These are phyloP conservation scores for Chaetorhynchus papuensis DNA, from an alignment of 2,113 vertebrate genomes.

Conservation along the genomic window DNA sequence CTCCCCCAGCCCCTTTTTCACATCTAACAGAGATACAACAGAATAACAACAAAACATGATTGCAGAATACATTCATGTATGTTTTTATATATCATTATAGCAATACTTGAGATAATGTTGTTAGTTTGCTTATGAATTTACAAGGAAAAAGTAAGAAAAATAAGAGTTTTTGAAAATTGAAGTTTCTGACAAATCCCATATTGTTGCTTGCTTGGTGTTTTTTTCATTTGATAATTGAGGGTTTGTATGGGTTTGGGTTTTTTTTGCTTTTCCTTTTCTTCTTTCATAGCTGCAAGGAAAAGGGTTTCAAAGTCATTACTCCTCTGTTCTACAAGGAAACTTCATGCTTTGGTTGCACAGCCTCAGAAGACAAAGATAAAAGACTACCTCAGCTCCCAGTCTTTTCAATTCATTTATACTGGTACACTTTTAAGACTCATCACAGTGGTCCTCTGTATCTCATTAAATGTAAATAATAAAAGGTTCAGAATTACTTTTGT, in stretches of 20 bases:
- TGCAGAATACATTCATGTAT: background rate
- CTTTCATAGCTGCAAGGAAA: background rate
- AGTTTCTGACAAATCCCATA: background rate
- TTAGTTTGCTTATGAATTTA: constrained; percentile 40
- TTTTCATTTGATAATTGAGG: background rate
- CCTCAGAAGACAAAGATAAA: background rate
- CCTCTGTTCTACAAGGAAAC: background rate
- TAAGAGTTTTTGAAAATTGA: background rate
- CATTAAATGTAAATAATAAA: background rate
- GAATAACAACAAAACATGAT: background rate
- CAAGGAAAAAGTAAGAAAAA: constrained; percentile 10
- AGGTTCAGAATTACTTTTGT: background rate
- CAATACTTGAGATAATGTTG: constrained; percentile 22
- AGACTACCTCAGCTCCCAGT: background rate
- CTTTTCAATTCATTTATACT: background rate
- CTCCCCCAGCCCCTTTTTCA: background rate
- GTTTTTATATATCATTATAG: background rate
- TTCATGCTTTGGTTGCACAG: background rate
- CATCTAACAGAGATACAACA: background rate
- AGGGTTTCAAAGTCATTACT: background rate
- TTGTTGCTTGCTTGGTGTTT: background rate
- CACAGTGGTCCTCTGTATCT: background rate
- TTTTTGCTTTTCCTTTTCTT: background rate
- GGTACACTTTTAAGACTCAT: background rate
- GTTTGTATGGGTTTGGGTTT: background rate